Evolutionary conservation across 1,140 invertebrate genomes (phyloP), one percentile per base, ranked within the genome.

Genomic region (Megathymus violae): DNA sequence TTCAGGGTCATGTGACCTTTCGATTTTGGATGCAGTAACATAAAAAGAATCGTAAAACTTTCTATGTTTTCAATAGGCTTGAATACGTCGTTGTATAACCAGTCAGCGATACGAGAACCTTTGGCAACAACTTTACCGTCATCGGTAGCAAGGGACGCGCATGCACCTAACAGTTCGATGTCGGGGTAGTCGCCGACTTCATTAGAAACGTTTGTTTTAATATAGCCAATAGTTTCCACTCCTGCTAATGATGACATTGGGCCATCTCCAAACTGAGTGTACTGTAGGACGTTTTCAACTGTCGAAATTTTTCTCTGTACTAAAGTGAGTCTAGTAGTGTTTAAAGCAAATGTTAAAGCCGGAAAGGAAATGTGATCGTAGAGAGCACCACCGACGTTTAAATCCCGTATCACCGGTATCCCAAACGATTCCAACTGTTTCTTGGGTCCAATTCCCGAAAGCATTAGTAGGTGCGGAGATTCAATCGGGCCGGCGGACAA

Each of bases 401-500:
- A 83, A 63, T 95, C 93, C 74, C 95, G 86, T 6, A 96, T 82
- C 0, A 95, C 84, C 0, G 93, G 89, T 16, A 97, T 95, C 0
- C 93, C 93, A 0, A 96, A 82, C 16, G 94, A 92, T 43, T 94
- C 80, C 1, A 98, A 73, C 63, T 94, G 91, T 31, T n/a, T n/a
- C n/a, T n/a, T n/a, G n/a, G n/a, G n/a, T n/a, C n/a, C n/a, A n/a
- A n/a, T n/a, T n/a, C n/a, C 97, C 0, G 95, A 96, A 0, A 97
- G 89, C 94, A 97, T 96, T 17, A 97, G 82, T 5, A 97, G 69
- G 82, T 97, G 96, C 0, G 96, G 95, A 0, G 96, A 95, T 78
- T 95, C 95, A 27, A 97, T 94, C 0, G 95, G 92, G 0, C 96
- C 96, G 6, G 95, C 95, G 27, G 95, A 94, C 5, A 95, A 64